Conservation (phyloP, 2,797 vertebrate genomes). For the Schizopygopsis malacanthus region DNA sequence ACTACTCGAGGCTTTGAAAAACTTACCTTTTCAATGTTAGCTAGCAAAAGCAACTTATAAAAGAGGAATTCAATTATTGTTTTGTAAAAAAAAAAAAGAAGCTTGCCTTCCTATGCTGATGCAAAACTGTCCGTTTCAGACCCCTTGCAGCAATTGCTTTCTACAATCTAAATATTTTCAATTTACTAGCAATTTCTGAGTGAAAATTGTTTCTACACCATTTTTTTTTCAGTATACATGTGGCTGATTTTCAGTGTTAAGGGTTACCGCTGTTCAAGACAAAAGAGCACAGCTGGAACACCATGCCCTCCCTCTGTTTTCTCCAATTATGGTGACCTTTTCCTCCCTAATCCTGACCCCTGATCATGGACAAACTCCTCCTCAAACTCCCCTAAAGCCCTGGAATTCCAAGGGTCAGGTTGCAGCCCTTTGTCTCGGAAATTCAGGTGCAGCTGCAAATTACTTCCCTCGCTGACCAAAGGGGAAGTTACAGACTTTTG, state of each 20-base stretch:
- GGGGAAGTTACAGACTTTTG: slow-evolving; percentile 61
- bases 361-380: slow-evolving; percentile 74
- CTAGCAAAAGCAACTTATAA: not conserved
- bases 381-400: slow-evolving; percentile 63
- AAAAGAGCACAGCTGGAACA: slow-evolving; percentile 72
- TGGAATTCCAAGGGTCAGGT: slow-evolving; percentile 79
- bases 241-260: slow-evolving; percentile 40
- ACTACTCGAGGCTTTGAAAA: not conserved
- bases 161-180: not conserved
- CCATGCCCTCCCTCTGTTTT: slow-evolving; percentile 63
- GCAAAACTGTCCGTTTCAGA: not conserved
- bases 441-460: slow-evolving; percentile 66
- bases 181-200: not conserved
- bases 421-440: slow-evolving; percentile 68
- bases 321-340: slow-evolving; percentile 76
- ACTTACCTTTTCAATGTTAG: not conserved
- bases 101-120: not conserved
- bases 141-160: not conserved
- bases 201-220: not conserved
- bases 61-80: no score
- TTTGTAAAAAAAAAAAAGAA: not conserved
- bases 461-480: slow-evolving; percentile 54
- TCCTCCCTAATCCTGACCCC: slow-evolving; percentile 78
- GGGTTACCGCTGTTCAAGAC: slow-evolving; percentile 72
- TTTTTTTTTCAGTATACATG: not conserved